A percentile compares a stretch with the other conserved stretches of the same genome.
Conservation (phyloP, 2,113 vertebrate genomes). For the Rhynchomys soricoides region DNA sequence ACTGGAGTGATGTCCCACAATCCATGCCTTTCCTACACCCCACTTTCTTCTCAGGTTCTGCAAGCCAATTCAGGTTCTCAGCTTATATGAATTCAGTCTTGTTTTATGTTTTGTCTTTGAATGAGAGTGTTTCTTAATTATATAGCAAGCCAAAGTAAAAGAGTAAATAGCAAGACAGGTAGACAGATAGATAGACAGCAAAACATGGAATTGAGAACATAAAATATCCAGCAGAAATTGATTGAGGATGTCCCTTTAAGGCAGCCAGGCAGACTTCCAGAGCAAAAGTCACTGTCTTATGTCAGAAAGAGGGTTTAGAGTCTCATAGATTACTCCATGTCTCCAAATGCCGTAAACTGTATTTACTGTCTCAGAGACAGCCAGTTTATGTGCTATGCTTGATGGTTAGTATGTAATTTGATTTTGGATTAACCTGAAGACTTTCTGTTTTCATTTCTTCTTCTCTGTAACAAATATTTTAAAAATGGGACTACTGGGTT, state of each 20-base stretch:
- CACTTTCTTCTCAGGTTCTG: not conserved
- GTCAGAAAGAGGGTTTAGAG: not conserved
- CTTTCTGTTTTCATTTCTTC: not conserved
- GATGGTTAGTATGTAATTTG: not conserved
- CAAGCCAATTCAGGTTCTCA: not conserved
- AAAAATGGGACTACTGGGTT: not conserved
- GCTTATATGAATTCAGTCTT: not conserved
- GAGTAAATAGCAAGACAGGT: not conserved
- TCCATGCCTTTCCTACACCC: not conserved
- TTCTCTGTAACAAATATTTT: not conserved
- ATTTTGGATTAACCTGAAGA: slow-evolving; percentile 14
- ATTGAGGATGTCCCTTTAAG: not conserved
- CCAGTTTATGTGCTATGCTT: not conserved
- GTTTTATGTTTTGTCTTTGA: not conserved
- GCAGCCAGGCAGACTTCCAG: not conserved
- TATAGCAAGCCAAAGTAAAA: not conserved
- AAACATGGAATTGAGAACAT: too few species aligned
- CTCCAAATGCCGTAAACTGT: not conserved
- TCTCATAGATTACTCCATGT: not conserved
- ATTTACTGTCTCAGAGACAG: not conserved
- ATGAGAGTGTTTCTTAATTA: not conserved
- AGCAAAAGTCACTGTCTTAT: not conserved
- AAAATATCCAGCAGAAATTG: not conserved
- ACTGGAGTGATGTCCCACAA: not conserved
- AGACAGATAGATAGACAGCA: not conserved